These are phyloP conservation scores for Ochotona curzoniae DNA, from an alignment of 2,113 vertebrate species.

Conservation along the genomic window DNA sequence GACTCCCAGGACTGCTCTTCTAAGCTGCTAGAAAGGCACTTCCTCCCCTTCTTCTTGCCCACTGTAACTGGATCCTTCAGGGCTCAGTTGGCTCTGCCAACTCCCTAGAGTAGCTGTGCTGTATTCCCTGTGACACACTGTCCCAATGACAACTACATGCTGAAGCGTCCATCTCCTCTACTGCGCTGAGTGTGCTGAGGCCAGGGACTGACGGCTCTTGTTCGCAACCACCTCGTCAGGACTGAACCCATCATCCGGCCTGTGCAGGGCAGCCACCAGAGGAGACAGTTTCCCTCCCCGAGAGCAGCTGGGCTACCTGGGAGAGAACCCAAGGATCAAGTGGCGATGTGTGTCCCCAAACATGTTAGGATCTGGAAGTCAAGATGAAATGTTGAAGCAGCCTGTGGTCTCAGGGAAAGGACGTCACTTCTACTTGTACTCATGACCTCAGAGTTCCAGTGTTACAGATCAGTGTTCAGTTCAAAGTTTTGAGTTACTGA, in stretches of 20 bases:
- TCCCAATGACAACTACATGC: neutral
- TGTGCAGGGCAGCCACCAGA: neutral
- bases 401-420: conserved; percentile 4
- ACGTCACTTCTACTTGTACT: conserved; percentile 57
- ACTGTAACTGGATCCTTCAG: neutral
- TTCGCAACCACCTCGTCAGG: neutral
- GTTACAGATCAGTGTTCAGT: conserved; percentile 56
- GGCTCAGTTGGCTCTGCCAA: neutral
- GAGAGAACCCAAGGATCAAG: neutral
- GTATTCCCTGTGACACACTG: neutral
- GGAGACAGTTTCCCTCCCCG: neutral
- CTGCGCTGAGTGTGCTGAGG: neutral
- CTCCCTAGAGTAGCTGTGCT: neutral
- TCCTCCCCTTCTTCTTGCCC: neutral
- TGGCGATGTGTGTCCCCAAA: neutral
- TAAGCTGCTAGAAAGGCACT: neutral
- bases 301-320: neutral
- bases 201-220: accelerated
- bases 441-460: conserved; percentile 36
- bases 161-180: neutral
- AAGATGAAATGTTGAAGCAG: neutral
- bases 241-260: neutral
- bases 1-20: neutral
- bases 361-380: neutral
- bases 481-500: conserved; percentile 26